Evolutionary conservation across 2,113 vertebrate genomes (phyloP).

Genomic region (Prochilodus magdalenae): DNA sequence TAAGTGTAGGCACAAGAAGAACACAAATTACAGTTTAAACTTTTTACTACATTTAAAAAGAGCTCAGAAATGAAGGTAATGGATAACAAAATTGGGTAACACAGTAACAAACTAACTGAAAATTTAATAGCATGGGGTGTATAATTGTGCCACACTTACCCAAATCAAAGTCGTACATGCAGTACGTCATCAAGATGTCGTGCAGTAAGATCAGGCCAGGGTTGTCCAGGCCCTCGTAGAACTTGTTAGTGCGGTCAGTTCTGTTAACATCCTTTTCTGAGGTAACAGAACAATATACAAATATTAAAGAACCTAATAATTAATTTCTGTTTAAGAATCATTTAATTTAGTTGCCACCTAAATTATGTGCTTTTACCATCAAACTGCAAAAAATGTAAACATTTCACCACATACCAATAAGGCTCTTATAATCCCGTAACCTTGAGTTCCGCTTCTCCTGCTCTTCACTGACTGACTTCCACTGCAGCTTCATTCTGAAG

Average conservation of each 20-base stretch:
- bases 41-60: conserved; percentile 24
- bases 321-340: no score
- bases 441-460: conserved; percentile 95
- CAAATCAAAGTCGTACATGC: conserved; percentile 98
- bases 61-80: neutral
- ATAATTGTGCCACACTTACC: conserved; percentile 79
- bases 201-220: conserved; percentile 93
- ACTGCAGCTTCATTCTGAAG: conserved; percentile 98
- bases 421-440: conserved; percentile 91
- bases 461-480: conserved; percentile 95
- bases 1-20: conserved; percentile 16
- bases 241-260: conserved; percentile 93
- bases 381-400: no score
- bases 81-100: no score
- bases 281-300: conserved; percentile 31
- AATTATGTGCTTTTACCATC: no score
- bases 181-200: conserved; percentile 98
- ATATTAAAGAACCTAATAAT: neutral
- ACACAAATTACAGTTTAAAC: neutral
- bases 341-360: no score
- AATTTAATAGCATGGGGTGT: neutral
- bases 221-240: conserved; percentile 95
- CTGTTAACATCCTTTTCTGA: conserved; percentile 97
- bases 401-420: conserved; percentile 83
- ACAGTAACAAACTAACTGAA: neutral